These are phyloP conservation scores for Herpetotheres cachinnans DNA, from an alignment of 2,113 vertebrate genomes.

Conservation along the genomic window DNA sequence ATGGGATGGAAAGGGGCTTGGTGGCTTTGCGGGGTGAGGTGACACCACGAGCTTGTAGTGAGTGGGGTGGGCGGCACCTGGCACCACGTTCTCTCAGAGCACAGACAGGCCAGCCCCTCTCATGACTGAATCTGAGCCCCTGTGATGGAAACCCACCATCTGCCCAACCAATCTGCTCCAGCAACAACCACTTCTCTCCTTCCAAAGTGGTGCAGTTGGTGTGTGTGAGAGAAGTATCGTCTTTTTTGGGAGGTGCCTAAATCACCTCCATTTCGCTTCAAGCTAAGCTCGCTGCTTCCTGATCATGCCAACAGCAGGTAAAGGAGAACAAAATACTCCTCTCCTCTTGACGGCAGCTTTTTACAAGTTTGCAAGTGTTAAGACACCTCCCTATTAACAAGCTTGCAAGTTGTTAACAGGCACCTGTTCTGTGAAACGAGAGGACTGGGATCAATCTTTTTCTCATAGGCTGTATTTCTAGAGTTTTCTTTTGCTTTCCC, in stretches of 20 bases:
- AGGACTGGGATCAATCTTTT: background rate
- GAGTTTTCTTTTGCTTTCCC: conserved; percentile 26
- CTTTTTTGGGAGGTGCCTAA: background rate
- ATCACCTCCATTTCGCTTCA: background rate
- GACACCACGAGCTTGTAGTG: background rate
- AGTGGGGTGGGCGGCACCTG: background rate
- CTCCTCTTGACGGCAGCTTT: background rate
- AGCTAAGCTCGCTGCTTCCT: background rate
- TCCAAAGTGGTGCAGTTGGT: background rate
- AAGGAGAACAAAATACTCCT: background rate
- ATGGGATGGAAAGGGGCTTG: background rate
- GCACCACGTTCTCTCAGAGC: background rate
- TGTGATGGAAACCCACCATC: background rate
- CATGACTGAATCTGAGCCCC: background rate
- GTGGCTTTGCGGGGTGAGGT: background rate
- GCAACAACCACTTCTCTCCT: background rate
- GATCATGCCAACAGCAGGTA: background rate
- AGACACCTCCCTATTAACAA: background rate
- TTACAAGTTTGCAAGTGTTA: background rate
- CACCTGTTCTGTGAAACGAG: background rate
- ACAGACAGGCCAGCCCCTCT: background rate
- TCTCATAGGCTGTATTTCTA: background rate
- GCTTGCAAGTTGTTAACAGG: background rate
- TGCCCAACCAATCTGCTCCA: background rate
- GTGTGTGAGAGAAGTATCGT: background rate